A percentile compares a stretch with the other conserved stretches of the same genome.
Evolutionary conservation across 2,888 invertebrate species (phyloP).

Genomic region (Brassicogethes aeneus): DNA sequence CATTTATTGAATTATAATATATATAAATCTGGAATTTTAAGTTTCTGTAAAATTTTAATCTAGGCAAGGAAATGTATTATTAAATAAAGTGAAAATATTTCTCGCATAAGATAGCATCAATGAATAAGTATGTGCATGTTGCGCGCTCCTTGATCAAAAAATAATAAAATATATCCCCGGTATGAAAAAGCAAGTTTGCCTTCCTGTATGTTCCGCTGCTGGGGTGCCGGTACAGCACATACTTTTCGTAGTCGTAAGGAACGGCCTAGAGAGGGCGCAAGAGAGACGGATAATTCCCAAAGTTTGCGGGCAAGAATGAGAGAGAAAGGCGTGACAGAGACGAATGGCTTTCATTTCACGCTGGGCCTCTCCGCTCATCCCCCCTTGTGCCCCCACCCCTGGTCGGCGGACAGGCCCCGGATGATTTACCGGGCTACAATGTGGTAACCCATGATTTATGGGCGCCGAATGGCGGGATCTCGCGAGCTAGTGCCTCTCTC

Average conservation of each 20-base stretch:
- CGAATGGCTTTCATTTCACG: constrained; percentile 47
- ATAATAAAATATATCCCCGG: neutral
- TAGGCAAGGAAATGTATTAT: too few relatives aligned
- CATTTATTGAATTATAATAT: too few relatives aligned
- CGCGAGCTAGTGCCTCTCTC: constrained; percentile 26
- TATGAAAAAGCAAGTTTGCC: neutral
- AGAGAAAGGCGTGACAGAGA: constrained; percentile 38
- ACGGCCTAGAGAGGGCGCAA: constrained; percentile 12
- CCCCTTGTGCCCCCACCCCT: constrained; percentile 37
- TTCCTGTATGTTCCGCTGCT: neutral
- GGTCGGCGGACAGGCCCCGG: constrained; percentile 37
- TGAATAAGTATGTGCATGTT: too few relatives aligned
- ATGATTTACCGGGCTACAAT: constrained; percentile 61
- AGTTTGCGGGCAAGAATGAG: constrained; percentile 16
- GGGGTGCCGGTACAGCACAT: neutral
- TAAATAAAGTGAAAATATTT: too few relatives aligned
- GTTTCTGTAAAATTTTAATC: too few relatives aligned
- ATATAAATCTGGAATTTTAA: too few relatives aligned
- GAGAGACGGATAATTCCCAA: neutral
- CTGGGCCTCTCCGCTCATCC: constrained; percentile 46
- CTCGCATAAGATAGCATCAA: too few relatives aligned
- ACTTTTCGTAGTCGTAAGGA: constrained; percentile 1
- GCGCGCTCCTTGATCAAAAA: too few relatives aligned
- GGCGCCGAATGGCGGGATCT: constrained; percentile 51
- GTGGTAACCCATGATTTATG: constrained; percentile 62